Evolutionary conservation across 2,888 invertebrate genomes (phyloP).

Genomic region (Scaeva pyrastri): DNA sequence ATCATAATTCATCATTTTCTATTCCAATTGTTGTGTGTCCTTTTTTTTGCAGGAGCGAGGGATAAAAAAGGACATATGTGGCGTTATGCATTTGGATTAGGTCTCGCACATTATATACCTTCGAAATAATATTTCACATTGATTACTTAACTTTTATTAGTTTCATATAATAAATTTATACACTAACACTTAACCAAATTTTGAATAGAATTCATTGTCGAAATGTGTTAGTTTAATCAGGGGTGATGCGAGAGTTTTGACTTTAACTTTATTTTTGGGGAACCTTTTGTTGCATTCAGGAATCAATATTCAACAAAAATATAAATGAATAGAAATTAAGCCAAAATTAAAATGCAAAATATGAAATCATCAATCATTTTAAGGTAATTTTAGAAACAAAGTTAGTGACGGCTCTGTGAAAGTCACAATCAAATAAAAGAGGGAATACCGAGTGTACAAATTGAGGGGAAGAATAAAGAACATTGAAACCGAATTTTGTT

Average conservation of each 20-base stretch:
- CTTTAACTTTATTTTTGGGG: conserved; percentile 16
- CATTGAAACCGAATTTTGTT: too few species aligned
- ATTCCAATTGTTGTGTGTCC: conserved; percentile 30
- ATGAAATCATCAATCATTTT: conserved; percentile 58
- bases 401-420: conserved; percentile 17
- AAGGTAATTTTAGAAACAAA: not conserved
- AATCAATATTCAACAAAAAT: too few species aligned
- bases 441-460: too few species aligned
- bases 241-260: conserved; percentile 50
- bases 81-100: conserved; percentile 50
- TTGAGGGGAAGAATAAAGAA: too few species aligned
- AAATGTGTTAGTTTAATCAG: conserved; percentile 44
- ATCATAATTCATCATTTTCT: conserved; percentile 75
- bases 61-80: not conserved
- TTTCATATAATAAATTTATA: not conserved
- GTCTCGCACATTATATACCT: too few species aligned
- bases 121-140: conserved; percentile 60
- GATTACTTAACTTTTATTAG: conserved; percentile 61
- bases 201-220: conserved; percentile 29
- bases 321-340: conserved; percentile 37
- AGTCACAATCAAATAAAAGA: not conserved
- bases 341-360: conserved; percentile 47
- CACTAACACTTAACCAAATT: conserved; percentile 24
- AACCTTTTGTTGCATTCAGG: conserved; percentile 7
- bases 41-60: too few species aligned